Evolutionary conservation across 2,888 invertebrate species (phyloP).

Genomic region (Eupithecia centaureata): DNA sequence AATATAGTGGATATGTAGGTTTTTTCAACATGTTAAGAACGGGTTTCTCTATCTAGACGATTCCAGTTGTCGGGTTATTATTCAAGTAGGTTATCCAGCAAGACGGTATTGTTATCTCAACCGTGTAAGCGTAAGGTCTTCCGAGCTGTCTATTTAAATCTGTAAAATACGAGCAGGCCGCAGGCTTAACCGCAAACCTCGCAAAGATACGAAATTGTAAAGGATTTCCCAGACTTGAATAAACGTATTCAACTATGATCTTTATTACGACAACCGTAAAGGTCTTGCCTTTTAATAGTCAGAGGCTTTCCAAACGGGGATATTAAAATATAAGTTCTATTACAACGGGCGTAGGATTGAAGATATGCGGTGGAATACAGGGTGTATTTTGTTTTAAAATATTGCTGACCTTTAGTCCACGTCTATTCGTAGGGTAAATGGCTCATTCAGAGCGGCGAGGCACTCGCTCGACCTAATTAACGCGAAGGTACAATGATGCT

Average conservation of each 20-base stretch:
- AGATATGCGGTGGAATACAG: conserved; percentile 29
- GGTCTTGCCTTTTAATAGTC: conserved; percentile 16
- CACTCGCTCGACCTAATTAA: conserved; percentile 45
- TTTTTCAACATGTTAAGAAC: conserved; percentile 14
- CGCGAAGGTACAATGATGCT: conserved; percentile 39
- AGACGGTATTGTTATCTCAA: conserved; percentile 22
- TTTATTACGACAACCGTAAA: conserved; percentile 34
- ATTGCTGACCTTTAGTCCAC: conserved; percentile 40
- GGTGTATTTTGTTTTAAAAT: conserved; percentile 42
- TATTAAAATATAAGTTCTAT: conserved; percentile 27
- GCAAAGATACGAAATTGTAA: conserved; percentile 43
- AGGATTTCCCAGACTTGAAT: conserved; percentile 30
- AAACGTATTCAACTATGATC: conserved; percentile 36
- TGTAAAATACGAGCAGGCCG: conserved; percentile 41
- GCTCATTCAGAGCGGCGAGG: conserved; percentile 33
- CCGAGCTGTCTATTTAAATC: conserved; percentile 35
- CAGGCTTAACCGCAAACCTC: conserved; percentile 37
- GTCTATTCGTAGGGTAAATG: conserved; percentile 41
- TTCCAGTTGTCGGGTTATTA: conserved; percentile 16
- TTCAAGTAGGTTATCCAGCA: conserved; percentile 16
- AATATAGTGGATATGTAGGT: conserved; percentile 2
- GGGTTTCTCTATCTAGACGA: conserved; percentile 20
- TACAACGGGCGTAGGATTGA: conserved; percentile 23
- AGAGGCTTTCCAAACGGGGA: conserved; percentile 27
- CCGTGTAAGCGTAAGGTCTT: conserved; percentile 19